These are phyloP conservation scores for Oncorhynchus mykiss DNA, from an alignment of 2,113 vertebrate genomes.

Conservation along the genomic window DNA sequence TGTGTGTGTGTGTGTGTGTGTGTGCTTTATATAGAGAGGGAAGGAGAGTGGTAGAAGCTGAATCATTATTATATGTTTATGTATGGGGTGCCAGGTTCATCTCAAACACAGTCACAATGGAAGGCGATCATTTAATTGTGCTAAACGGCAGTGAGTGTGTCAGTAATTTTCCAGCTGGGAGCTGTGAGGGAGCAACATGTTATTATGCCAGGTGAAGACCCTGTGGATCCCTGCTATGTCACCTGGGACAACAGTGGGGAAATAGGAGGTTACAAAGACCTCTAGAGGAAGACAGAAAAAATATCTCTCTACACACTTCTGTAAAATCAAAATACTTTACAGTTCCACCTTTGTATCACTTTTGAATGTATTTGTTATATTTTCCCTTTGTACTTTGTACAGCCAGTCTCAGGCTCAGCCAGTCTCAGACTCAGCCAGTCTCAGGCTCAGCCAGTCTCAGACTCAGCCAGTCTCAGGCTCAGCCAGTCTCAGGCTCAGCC, in stretches of 20 bases:
- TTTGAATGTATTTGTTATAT: too few relatives aligned
- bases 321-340: not conserved
- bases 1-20: slow-evolving; percentile 11
- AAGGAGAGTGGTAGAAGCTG: slow-evolving; percentile 16
- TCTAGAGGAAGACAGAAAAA: slow-evolving; percentile 54
- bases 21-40: slow-evolving; percentile 23
- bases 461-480: too few relatives aligned
- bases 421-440: too few relatives aligned
- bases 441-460: too few relatives aligned
- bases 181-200: slow-evolving; percentile 92
- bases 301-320: not conserved
- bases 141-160: slow-evolving; percentile 85
- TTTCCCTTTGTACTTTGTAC: too few relatives aligned
- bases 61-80: slow-evolving; percentile 55
- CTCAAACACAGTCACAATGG: slow-evolving; percentile 86
- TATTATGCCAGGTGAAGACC: slow-evolving; percentile 81
- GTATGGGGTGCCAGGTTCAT: slow-evolving; percentile 78
- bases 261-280: too few relatives aligned
- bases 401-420: too few relatives aligned
- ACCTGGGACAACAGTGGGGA: slow-evolving; percentile 76
- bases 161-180: slow-evolving; percentile 87
- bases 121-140: slow-evolving; percentile 96
- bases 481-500: too few relatives aligned
- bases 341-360: too few relatives aligned
- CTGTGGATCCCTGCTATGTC: slow-evolving; percentile 84